Percentiles rank a stretch among this genome's conserved stretches.
Evolutionary conservation across 2,888 invertebrate species (phyloP).

Genomic region (Malthinus flaveolus): DNA sequence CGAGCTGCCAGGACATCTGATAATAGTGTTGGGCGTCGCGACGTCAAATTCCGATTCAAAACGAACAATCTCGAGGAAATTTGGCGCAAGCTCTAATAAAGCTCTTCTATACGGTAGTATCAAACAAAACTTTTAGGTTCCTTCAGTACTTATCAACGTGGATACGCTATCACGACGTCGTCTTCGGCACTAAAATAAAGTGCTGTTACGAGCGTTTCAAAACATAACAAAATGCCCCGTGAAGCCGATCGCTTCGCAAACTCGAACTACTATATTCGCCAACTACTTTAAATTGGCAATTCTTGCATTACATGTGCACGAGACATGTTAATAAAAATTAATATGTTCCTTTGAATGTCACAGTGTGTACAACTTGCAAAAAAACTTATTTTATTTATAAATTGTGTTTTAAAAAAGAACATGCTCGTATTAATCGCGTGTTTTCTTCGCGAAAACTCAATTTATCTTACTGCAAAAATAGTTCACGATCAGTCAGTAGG

Average conservation of each 20-base stretch:
- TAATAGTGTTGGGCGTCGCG: slow-evolving; percentile 28
- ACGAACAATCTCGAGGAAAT: slow-evolving; percentile 24
- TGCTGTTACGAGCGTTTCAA: slow-evolving; percentile 8
- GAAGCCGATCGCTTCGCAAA: not conserved
- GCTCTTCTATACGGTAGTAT: slow-evolving; percentile 25
- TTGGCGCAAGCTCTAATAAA: slow-evolving; percentile 34
- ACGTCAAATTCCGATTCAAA: slow-evolving; percentile 25
- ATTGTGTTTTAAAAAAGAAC: not conserved
- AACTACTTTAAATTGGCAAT: slow-evolving; percentile 9
- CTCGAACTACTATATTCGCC: not conserved
- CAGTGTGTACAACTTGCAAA: not conserved
- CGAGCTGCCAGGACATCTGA: slow-evolving; percentile 31
- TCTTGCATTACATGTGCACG: slow-evolving; percentile 23
- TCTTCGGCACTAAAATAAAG: slow-evolving; percentile 12
- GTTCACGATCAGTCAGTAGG: too few relatives aligned
- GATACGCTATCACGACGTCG: slow-evolving; percentile 19
- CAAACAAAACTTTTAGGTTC: slow-evolving; percentile 32
- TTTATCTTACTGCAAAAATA: not conserved
- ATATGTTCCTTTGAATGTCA: slow-evolving; percentile 10
- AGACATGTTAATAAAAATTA: slow-evolving; percentile 12
- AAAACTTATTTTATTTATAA: slow-evolving; percentile 4
- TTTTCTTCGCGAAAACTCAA: not conserved
- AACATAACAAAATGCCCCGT: not conserved
- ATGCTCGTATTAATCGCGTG: not conserved
- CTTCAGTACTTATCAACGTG: slow-evolving; percentile 20